phyloP scores from a whole-genome alignment of 2,888 invertebrate genomes.

The Xylota sylvarum region DNA sequence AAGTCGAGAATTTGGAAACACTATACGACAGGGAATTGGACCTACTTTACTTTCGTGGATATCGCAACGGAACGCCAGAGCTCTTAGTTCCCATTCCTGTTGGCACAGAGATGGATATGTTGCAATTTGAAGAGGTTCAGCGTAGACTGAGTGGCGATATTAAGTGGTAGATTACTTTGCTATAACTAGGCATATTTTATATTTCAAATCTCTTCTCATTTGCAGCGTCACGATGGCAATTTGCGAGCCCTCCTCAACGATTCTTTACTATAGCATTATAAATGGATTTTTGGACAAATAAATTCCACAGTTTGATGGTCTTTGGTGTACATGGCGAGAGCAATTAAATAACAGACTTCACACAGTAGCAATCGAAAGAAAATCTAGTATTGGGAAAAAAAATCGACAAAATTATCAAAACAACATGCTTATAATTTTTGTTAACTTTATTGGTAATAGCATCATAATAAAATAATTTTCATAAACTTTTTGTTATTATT shows the following conservation, averaged over 20 bases:
- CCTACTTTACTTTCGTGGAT: conserved; percentile 79
- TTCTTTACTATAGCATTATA: conserved; percentile 85
- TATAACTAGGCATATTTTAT: not conserved
- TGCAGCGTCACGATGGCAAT: conserved; percentile 82
- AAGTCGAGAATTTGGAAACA: conserved; percentile 72
- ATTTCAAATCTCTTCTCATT: not conserved
- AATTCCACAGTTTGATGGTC: conserved; percentile 1
- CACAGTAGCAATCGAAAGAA: conserved; percentile 27
- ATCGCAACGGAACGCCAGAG: conserved; percentile 38
- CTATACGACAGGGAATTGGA: conserved; percentile 77
- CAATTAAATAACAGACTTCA: too few species aligned
- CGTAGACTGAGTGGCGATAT: conserved; percentile 52
- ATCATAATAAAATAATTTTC: conserved; percentile 63
- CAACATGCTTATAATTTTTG: not conserved
- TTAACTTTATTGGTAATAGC: conserved; percentile 65
- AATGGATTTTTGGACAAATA: conserved; percentile 79
- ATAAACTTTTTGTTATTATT: conserved; percentile 16
- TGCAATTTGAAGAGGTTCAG: conserved; percentile 78
- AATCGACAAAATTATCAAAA: not conserved
- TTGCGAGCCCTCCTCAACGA: conserved; percentile 85
- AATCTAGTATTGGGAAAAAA: not conserved
- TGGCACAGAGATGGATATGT: conserved; percentile 79
- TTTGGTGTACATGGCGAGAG: not conserved
- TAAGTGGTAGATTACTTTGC: conserved; percentile 23
- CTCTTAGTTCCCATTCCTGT: conserved; percentile 79